Evolutionary conservation across 2,888 invertebrate species (phyloP).

Genomic region (Aphrophora alni): DNA sequence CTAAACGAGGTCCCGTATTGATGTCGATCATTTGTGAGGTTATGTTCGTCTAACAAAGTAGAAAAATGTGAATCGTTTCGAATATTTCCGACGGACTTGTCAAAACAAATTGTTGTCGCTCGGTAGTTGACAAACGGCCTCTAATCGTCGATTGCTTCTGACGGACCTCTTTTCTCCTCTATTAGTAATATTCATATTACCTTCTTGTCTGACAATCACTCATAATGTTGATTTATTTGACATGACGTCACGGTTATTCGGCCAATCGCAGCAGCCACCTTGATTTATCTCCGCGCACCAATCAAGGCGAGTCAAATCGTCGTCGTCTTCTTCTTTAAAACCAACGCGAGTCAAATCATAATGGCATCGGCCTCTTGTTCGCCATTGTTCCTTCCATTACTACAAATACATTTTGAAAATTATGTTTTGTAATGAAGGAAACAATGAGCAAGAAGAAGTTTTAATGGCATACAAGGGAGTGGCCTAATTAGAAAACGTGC

Average conservation of each 20-base stretch:
- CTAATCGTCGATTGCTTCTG: background rate
- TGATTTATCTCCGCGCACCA: background rate
- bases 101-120: background rate
- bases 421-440: background rate
- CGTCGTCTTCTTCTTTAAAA: background rate
- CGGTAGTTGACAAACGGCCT: background rate
- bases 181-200: background rate
- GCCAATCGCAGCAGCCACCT: background rate
- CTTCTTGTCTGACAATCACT: background rate
- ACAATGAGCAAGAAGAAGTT: background rate
- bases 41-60: background rate
- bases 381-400: background rate
- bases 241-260: constrained; percentile 9
- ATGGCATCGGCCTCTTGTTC: background rate
- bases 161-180: background rate
- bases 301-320: constrained; percentile 4
- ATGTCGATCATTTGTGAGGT: background rate
- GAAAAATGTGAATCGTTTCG: background rate
- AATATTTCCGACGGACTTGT: background rate
- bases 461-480: background rate
- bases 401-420: constrained; percentile 6
- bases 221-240: constrained; percentile 1
- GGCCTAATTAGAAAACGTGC: background rate
- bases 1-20: background rate
- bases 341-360: constrained; percentile 1